phyloP scores from a whole-genome alignment of 1,140 invertebrate genomes.

The Scaptomyza graminum region DNA sequence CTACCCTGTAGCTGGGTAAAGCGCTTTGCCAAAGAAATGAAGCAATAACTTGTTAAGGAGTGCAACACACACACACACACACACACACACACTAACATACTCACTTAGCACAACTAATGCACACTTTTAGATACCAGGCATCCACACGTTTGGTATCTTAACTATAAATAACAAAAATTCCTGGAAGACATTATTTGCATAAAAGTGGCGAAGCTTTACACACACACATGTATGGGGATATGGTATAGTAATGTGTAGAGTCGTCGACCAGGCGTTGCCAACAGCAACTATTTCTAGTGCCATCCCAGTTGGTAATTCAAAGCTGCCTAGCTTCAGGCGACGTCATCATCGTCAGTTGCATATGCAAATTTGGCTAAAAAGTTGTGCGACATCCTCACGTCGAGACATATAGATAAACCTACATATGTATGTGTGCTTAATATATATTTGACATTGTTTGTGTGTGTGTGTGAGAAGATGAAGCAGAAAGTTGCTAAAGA shows the following conservation, averaged over 20 bases:
- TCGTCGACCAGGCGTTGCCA: constrained; percentile 16
- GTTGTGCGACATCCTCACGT: constrained; percentile 71
- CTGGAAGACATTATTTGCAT: constrained; percentile 82
- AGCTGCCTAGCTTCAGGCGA: constrained; percentile 48
- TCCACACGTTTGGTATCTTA: constrained; percentile 81
- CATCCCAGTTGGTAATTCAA: constrained; percentile 45
- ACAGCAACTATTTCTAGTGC: constrained; percentile 60
- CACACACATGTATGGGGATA: constrained; percentile 11
- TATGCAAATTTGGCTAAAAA: constrained; percentile 79
- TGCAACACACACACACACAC: constrained; percentile 19
- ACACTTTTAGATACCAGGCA: constrained; percentile 71
- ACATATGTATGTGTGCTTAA: constrained; percentile 19
- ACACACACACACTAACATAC: too few relatives aligned
- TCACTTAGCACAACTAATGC: constrained; percentile 59
- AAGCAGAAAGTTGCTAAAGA: constrained; percentile 65
- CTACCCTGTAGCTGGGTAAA: constrained; percentile 25
- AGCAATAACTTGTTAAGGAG: constrained; percentile 71
- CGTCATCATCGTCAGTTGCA: constrained; percentile 76
- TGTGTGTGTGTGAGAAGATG: constrained; percentile 58
- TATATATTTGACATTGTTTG: constrained; percentile 44
- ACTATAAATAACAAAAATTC: constrained; percentile 83
- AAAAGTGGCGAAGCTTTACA: constrained; percentile 74
- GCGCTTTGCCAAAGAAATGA: constrained; percentile 68
- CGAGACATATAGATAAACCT: constrained; percentile 25
- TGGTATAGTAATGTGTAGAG: not conserved